Base-by-base conservation (phyloP, 2,113 vertebrate species). In the Lota lota region DNA sequence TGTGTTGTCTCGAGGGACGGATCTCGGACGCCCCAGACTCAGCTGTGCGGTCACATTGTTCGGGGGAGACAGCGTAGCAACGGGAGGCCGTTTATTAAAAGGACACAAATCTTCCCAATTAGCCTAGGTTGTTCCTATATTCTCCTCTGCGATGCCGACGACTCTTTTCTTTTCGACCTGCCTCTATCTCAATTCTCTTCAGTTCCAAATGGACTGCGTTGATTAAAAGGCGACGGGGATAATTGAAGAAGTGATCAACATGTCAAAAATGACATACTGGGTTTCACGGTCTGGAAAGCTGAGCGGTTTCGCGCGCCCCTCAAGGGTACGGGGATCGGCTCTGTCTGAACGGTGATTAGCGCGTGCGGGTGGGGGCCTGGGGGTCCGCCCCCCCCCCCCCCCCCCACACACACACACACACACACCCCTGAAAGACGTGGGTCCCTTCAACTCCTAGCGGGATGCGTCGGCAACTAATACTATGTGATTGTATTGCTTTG, bases 1-100 rank as follows among this genome's bases (percentile, higher is more conserved):
- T 79, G 74, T 91, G 89, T 89, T 85, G 83, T 80, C 63, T 79
- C 83, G 82, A 89, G 59, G 88, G 79, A 79, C 88, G 83, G 92
- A 92, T 91, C 80, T 89, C 82, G 88, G 73, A 83, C 72, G 64
- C 78, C 81, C 87, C 86, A 95, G 93, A 94, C 92, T 80, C 64
- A 91, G 87, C 89, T 92, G 93, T 88, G 79, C 84, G 85, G 85
- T 91, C 88, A 89, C 85, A 93, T 94, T 95, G 93, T 94, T 90
- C 88, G 72, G 59, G 74, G 88, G 91, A 94, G 93, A 94, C 94
- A 93, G 91, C 80, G 86, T 88, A 84, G 67, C 93, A 92, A 91
- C 93, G 88, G 94, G 92, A 70, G 87, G 86, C 90, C 88, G 66
- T 81, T 93, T 92, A 94, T 93, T 92, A 92, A 86, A 88, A 87